Percentiles rank a stretch among this genome's conserved stretches.
Evolutionary conservation across 2,113 vertebrate species (phyloP).

Genomic region (Amia ocellicauda): DNA sequence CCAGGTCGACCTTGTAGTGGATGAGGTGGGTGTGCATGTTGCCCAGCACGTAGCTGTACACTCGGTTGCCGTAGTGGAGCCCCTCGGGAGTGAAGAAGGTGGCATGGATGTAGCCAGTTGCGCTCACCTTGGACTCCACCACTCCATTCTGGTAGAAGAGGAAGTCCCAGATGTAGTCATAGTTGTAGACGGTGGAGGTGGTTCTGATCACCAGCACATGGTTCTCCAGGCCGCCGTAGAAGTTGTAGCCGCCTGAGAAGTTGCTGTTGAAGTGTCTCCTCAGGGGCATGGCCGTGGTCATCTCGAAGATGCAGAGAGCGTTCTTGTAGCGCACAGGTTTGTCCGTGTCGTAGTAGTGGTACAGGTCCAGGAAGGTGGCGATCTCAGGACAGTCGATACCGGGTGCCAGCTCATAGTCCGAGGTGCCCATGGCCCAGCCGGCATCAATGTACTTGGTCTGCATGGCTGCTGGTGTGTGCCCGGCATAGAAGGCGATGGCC

Average conservation of each 20-base stretch:
- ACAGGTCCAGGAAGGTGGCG: constrained; percentile 72
- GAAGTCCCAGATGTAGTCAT: constrained; percentile 94
- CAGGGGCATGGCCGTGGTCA: constrained; percentile 74
- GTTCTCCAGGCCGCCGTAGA: constrained; percentile 78
- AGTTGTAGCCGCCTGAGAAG: constrained; percentile 73
- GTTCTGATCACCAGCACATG: constrained; percentile 78
- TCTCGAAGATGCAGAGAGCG: constrained; percentile 85
- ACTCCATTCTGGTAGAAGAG: constrained; percentile 84
- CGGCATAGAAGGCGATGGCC: constrained; percentile 80
- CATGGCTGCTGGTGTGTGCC: constrained; percentile 79
- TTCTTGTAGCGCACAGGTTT: constrained; percentile 62
- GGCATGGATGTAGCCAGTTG: constrained; percentile 82
- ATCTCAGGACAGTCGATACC: constrained; percentile 84
- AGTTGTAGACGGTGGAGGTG: constrained; percentile 88
- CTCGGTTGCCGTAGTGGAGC: constrained; percentile 69
- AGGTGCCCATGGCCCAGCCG: constrained; percentile 80
- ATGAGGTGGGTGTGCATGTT: constrained; percentile 88
- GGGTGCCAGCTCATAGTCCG: constrained; percentile 70
- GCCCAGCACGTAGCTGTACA: constrained; percentile 79
- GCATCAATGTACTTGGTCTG: constrained; percentile 86
- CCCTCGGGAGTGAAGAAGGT: constrained; percentile 82
- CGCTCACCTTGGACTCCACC: constrained; percentile 80
- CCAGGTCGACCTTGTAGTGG: constrained; percentile 89
- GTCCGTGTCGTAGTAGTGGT: constrained; percentile 76
- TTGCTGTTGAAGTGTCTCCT: constrained; percentile 80